Evolutionary conservation across 2,113 vertebrate species (phyloP).

Genomic region (Pelodiscus sinensis): DNA sequence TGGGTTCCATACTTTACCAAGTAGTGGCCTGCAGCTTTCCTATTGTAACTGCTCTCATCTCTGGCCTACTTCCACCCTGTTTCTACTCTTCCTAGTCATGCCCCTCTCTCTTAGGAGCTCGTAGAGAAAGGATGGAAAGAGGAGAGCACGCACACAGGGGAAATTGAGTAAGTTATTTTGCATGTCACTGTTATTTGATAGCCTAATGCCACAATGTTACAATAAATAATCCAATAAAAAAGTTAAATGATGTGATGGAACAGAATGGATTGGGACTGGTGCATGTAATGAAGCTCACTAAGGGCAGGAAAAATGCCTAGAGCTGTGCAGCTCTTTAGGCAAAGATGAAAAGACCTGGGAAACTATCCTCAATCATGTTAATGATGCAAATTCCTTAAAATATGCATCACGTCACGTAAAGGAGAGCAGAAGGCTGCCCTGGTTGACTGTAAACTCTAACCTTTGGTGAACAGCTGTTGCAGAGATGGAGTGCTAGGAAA

Average conservation of each 20-base stretch:
- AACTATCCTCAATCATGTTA: slow-evolving; percentile 4
- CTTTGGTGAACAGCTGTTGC: not conserved
- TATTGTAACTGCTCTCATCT: not conserved
- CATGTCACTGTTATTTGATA: not conserved
- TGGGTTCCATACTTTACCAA: not conserved
- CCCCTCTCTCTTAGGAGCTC: not conserved
- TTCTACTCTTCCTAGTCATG: not conserved
- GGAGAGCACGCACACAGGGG: not conserved
- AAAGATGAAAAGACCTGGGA: not conserved
- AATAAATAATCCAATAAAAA: slow-evolving; percentile 22
- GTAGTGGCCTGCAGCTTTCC: not conserved
- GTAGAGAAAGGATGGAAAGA: not conserved
- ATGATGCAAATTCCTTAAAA: slow-evolving; percentile 30
- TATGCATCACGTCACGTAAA: slow-evolving; percentile 19
- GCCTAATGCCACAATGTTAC: not conserved
- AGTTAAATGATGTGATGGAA: not conserved
- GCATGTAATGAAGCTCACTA: not conserved
- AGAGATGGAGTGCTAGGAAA: not conserved
- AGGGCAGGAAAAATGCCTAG: not conserved
- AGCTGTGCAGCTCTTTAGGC: not conserved
- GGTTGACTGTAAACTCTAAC: not conserved
- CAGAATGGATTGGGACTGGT: not conserved
- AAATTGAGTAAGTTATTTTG: not conserved
- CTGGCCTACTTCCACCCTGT: not conserved
- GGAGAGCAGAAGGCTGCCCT: not conserved